phyloP scores from a whole-genome alignment of 2,797 vertebrate species.

The Arnoldichthys spilopterus region DNA sequence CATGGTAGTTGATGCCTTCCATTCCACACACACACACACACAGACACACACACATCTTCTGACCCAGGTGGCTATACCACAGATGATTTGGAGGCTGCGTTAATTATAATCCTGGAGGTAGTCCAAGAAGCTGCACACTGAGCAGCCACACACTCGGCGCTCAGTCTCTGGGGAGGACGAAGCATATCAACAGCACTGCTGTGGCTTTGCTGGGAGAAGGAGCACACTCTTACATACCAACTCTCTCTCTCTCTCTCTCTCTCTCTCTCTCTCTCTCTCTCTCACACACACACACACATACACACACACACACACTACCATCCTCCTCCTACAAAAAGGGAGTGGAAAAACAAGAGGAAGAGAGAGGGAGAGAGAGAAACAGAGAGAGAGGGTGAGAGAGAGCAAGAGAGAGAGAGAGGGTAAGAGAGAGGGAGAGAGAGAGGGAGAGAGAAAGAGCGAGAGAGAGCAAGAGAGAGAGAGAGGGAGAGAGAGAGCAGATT shows the following conservation, averaged over 20 bases:
- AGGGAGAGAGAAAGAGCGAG: too few relatives aligned
- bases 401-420: too few relatives aligned
- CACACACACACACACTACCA: constrained; percentile 19
- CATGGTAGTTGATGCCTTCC: neutral
- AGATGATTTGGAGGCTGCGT: constrained; percentile 53
- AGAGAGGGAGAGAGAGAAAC: neutral
- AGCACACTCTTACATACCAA: constrained; percentile 4
- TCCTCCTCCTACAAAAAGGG: too few relatives aligned
- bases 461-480: too few relatives aligned
- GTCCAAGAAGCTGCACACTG: constrained; percentile 51
- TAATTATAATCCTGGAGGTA: constrained; percentile 64
- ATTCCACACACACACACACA: constrained; percentile 21
- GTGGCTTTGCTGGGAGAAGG: constrained; percentile 36
- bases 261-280: too few relatives aligned
- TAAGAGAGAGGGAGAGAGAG: too few relatives aligned
- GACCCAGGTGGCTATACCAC: constrained; percentile 58
- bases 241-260: too few relatives aligned
- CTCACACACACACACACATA: neutral
- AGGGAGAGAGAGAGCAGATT: too few relatives aligned
- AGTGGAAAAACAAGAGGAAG: too few relatives aligned
- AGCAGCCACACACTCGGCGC: constrained; percentile 35
- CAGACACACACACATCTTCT: constrained; percentile 31
- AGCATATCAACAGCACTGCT: constrained; percentile 39
- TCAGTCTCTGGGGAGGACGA: constrained; percentile 40
- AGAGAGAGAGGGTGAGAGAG: too few relatives aligned